Evolutionary conservation across 2,797 vertebrate genomes (phyloP).

Genomic region (Taenioides sp.): DNA sequence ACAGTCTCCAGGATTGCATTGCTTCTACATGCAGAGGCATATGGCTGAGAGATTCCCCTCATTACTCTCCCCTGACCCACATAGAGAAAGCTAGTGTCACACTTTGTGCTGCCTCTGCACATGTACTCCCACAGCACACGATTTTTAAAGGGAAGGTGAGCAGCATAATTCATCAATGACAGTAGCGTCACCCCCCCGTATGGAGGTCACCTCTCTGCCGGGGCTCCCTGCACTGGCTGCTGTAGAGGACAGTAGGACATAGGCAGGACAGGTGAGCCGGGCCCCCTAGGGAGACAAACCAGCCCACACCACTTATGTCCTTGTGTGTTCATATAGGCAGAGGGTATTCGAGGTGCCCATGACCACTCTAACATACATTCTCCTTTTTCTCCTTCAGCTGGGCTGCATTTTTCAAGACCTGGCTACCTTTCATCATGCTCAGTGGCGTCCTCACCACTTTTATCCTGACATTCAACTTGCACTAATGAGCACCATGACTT

Average conservation of each 20-base stretch:
- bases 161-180: slow-evolving; percentile 71
- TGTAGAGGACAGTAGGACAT: slow-evolving; percentile 50
- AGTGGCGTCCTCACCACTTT: slow-evolving; percentile 82
- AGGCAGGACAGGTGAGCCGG: slow-evolving; percentile 12
- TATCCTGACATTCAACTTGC: slow-evolving; percentile 85
- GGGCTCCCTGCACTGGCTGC: slow-evolving; percentile 50
- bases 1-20: slow-evolving; percentile 12
- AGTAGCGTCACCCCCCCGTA: slow-evolving; percentile 33
- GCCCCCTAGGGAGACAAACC: slow-evolving; percentile 29
- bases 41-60: slow-evolving; percentile 50
- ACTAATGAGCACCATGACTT: slow-evolving; percentile 67
- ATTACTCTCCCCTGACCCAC: slow-evolving; percentile 73
- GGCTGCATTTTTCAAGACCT: slow-evolving; percentile 92
- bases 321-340: slow-evolving; percentile 36
- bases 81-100: slow-evolving; percentile 54
- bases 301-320: slow-evolving; percentile 31
- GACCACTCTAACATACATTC: slow-evolving; percentile 34
- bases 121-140: slow-evolving; percentile 37
- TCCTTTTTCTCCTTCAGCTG: slow-evolving; percentile 74
- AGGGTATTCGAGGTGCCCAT: slow-evolving; percentile 16
- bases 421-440: slow-evolving; percentile 92
- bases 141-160: slow-evolving; percentile 53
- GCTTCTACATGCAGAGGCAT: slow-evolving; percentile 39
- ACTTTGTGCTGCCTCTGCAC: slow-evolving; percentile 60
- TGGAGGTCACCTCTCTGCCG: slow-evolving; percentile 62